These are phyloP conservation scores for Eueremaeus valkanovi DNA, from an alignment of 2,888 invertebrate species.

Conservation along the genomic window DNA sequence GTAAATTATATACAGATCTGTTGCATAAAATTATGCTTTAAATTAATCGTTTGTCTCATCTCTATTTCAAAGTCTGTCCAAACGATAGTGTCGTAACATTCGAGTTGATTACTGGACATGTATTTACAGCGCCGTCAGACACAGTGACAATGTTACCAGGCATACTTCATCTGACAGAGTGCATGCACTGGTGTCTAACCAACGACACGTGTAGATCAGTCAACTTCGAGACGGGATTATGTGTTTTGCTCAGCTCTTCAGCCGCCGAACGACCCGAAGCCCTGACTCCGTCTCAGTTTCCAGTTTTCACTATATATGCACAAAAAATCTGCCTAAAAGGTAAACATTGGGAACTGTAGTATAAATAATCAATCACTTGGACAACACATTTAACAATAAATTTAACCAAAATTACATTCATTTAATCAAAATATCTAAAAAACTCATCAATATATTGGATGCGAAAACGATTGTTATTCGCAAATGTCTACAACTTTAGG, in stretches of 20 bases:
- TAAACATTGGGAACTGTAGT: slow-evolving; percentile 36
- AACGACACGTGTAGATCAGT: slow-evolving; percentile 86
- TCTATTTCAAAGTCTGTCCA: background rate
- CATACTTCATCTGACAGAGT: slow-evolving; percentile 87
- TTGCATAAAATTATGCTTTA: background rate
- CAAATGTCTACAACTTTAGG: too few relatives aligned
- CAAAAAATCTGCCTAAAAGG: slow-evolving; percentile 79
- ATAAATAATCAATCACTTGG: background rate
- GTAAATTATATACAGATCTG: background rate
- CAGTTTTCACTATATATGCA: slow-evolving; percentile 91
- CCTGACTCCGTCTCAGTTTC: slow-evolving; percentile 85
- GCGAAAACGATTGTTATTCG: too few relatives aligned
- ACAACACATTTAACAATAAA: background rate
- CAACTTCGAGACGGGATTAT: slow-evolving; percentile 91
- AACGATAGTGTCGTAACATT: slow-evolving; percentile 55
- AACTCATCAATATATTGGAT: too few relatives aligned
- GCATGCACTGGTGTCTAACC: slow-evolving; percentile 82
- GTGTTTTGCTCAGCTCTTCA: slow-evolving; percentile 83
- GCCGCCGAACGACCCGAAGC: slow-evolving; percentile 73
- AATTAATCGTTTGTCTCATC: background rate
- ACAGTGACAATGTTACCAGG: slow-evolving; percentile 73
- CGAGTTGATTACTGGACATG: slow-evolving; percentile 87
- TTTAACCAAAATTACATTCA: too few relatives aligned
- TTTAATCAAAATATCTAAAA: too few relatives aligned
- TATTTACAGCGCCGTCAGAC: slow-evolving; percentile 83